Conservation (phyloP, 1,140 invertebrate species). For the Nasonia longicornis region DNA sequence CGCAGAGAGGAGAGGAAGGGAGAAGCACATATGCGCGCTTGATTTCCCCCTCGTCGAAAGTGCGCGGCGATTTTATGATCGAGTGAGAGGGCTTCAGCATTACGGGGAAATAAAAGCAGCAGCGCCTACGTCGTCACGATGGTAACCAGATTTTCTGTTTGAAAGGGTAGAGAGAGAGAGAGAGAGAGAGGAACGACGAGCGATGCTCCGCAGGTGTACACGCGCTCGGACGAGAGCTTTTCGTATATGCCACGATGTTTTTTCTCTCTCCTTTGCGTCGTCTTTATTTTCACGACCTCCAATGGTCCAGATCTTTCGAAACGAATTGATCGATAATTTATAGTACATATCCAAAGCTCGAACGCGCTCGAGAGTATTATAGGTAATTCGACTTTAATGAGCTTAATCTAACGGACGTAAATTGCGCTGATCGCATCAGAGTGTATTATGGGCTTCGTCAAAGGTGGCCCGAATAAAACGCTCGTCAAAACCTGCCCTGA, state of each 20-base stretch:
- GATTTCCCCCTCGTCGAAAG: slow-evolving; percentile 8
- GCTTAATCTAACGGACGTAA: neutral
- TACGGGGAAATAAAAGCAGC: neutral
- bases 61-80: slow-evolving; percentile 23
- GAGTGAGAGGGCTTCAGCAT: neutral
- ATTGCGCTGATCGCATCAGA: slow-evolving; percentile 11
- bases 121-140: slow-evolving; percentile 13
- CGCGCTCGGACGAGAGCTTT: neutral
- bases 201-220: neutral
- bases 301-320: no score
- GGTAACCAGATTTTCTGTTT: slow-evolving; percentile 51
- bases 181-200: neutral
- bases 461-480: neutral
- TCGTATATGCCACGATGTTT: no score
- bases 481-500: no score
- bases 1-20: neutral
- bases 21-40: neutral
- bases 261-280: no score
- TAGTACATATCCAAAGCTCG: neutral
- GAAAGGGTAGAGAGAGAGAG: slow-evolving; percentile 45
- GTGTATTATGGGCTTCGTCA: neutral
- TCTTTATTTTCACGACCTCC: neutral
- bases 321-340: no score
- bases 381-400: slow-evolving; percentile 1
- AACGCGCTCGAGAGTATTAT: neutral